phyloP scores from a whole-genome alignment of 2,888 invertebrate genomes.

The Brachyptera putata region DNA sequence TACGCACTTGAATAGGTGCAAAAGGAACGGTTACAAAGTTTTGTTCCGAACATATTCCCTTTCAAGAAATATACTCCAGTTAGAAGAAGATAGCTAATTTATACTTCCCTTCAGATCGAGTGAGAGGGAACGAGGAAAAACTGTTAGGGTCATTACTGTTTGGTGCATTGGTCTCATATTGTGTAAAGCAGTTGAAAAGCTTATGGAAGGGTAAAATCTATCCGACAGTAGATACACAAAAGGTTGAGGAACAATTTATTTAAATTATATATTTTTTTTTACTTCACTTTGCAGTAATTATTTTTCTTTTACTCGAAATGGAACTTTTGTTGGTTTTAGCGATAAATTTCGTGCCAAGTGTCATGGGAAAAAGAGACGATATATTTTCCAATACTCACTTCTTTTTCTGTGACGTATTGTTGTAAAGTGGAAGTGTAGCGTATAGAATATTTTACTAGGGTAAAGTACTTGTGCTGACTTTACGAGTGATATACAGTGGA shows the following conservation, averaged over 20 bases:
- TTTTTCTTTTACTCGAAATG: too few relatives aligned
- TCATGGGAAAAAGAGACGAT: too few relatives aligned
- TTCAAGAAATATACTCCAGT: neutral
- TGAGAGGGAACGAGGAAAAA: neutral
- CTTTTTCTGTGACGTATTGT: too few relatives aligned
- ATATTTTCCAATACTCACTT: too few relatives aligned
- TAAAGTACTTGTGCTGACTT: too few relatives aligned
- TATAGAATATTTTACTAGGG: too few relatives aligned
- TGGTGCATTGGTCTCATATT: too few relatives aligned
- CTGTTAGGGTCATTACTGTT: neutral
- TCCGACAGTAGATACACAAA: neutral
- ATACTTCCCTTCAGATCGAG: neutral
- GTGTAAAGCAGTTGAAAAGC: neutral
- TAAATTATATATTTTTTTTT: neutral
- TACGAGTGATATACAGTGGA: too few relatives aligned
- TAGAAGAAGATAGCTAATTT: neutral
- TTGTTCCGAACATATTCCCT: neutral
- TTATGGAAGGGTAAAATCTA: neutral
- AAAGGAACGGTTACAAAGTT: neutral
- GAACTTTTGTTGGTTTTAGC: too few relatives aligned
- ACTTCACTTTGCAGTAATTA: neutral
- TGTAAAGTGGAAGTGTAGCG: too few relatives aligned
- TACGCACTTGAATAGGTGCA: neutral
- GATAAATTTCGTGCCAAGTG: too few relatives aligned
- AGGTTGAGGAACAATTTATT: constrained; percentile 9